phyloP scores from a whole-genome alignment of 2,113 vertebrate species.

The Oreochromis aureus region DNA sequence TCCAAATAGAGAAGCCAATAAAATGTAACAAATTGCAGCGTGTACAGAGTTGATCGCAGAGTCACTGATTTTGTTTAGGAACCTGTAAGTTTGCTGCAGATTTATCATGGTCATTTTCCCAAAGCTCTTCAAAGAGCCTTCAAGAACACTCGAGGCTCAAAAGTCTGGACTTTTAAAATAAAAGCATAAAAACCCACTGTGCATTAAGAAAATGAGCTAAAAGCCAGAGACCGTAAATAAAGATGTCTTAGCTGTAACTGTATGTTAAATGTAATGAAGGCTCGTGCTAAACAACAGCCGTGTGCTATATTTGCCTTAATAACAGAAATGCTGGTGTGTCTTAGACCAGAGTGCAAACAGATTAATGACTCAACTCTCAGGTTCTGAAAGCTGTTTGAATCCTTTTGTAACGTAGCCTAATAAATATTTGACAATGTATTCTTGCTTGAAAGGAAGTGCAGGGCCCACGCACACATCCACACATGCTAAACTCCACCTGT shows the following conservation, averaged over 20 bases:
- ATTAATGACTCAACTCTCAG: not conserved
- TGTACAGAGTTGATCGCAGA: not conserved
- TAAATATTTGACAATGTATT: constrained; percentile 33
- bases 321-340: not conserved
- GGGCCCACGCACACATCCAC: not conserved
- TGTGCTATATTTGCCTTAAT: not conserved
- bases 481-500: not conserved
- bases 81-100: not conserved
- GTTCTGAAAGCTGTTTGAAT: not conserved
- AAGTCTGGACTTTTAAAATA: not conserved
- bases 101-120: not conserved
- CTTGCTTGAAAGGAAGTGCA: not conserved
- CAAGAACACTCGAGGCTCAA: not conserved
- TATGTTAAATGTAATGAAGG: not conserved
- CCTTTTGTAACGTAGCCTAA: not conserved
- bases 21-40: not conserved
- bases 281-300: not conserved
- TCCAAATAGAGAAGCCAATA: not conserved
- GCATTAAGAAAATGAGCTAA: not conserved
- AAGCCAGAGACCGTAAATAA: not conserved
- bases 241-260: not conserved
- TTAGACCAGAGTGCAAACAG: not conserved
- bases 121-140: not conserved
- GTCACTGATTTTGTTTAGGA: not conserved
- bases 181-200: not conserved